Percentiles rank a stretch among this genome's conserved stretches.
These are phyloP conservation scores for Seriola rivoliana DNA, from an alignment of 2,113 vertebrate genomes.

Conservation along the genomic window DNA sequence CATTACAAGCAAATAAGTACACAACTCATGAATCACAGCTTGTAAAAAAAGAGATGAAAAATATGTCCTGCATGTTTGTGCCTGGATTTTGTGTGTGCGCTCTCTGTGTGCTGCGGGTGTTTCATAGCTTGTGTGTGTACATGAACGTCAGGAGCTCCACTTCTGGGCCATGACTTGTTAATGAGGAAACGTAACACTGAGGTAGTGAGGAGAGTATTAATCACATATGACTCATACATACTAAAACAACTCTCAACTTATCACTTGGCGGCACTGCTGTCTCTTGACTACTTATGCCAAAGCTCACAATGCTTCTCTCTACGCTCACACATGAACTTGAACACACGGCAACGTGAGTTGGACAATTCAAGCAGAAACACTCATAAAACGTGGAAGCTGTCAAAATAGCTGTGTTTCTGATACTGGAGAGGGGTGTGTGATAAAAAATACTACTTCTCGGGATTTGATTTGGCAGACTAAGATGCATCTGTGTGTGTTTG, in stretches of 20 bases:
- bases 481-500: not conserved
- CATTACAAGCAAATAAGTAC: conserved; percentile 5
- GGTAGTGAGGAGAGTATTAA: conserved; percentile 49
- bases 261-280: conserved; percentile 43
- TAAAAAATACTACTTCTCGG: conserved; percentile 13
- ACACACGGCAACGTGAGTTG: not conserved
- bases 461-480: not conserved
- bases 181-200: conserved; percentile 65
- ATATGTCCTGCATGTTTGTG: not conserved
- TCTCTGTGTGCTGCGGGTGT: conserved; percentile 16
- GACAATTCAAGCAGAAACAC: conserved; percentile 4
- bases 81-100: not conserved
- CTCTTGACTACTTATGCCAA: conserved; percentile 31
- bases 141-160: conserved; percentile 37
- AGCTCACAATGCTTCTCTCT: not conserved
- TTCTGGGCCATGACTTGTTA: conserved; percentile 58
- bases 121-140: not conserved
- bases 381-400: not conserved
- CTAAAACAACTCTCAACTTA: conserved; percentile 54
- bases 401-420: conserved; percentile 13
- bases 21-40: not conserved
- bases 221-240: conserved; percentile 68
- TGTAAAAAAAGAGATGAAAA: not conserved
- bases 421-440: not conserved
- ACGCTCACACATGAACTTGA: not conserved